Percentiles rank a stretch among this genome's conserved stretches.
Evolutionary conservation across 2,113 vertebrate genomes (phyloP).

Genomic region (Neogobius melanostomus): DNA sequence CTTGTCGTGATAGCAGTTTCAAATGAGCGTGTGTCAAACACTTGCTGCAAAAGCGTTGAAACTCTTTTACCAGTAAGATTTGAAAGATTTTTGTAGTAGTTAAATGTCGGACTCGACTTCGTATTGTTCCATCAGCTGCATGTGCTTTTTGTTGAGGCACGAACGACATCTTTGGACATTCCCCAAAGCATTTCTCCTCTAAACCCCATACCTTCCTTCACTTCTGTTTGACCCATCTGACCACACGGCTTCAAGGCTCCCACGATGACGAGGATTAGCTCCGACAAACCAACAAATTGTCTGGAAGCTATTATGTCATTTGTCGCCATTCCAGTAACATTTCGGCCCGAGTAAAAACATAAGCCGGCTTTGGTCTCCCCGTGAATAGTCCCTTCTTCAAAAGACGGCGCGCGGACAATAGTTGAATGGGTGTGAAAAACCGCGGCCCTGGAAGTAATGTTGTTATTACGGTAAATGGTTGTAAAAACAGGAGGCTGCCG

Average conservation of each 20-base stretch:
- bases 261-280: conserved; percentile 43
- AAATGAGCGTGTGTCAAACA: too few species aligned
- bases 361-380: conserved; percentile 23
- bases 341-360: conserved; percentile 45
- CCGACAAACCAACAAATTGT: conserved; percentile 40
- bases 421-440: conserved; percentile 60
- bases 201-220: background rate
- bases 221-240: background rate
- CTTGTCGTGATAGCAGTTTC: too few species aligned
- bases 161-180: background rate
- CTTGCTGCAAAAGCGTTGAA: too few species aligned
- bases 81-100: too few species aligned
- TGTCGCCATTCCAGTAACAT: conserved; percentile 56
- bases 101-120: too few species aligned
- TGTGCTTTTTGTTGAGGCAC: background rate
- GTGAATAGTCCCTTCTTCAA: conserved; percentile 63
- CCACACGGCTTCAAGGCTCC: conserved; percentile 34
- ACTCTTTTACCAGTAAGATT: too few species aligned
- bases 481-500: conserved; percentile 73
- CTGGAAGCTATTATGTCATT: conserved; percentile 64
- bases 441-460: conserved; percentile 77
- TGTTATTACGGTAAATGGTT: conserved; percentile 77
- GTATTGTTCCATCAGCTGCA: too few species aligned
- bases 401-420: conserved; percentile 56
- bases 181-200: background rate